Evolutionary conservation across 2,797 vertebrate species (phyloP).

Genomic region (Pristis pectinata): DNA sequence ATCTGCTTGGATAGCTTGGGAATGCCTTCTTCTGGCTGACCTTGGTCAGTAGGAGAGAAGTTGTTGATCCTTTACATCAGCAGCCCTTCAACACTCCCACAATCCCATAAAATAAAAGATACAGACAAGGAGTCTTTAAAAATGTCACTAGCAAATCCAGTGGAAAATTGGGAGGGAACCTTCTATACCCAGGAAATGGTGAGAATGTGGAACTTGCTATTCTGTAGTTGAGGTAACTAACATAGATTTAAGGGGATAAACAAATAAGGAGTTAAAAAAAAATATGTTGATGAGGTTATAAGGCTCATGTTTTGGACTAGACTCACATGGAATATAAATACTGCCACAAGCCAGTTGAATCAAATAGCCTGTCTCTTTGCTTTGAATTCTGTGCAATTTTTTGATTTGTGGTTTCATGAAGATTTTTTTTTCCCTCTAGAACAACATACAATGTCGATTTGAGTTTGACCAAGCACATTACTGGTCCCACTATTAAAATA

Average conservation of each 20-base stretch:
- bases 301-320: not conserved
- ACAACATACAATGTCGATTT: too few relatives aligned
- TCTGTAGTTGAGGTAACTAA: not conserved
- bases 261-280: not conserved
- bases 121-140: not conserved
- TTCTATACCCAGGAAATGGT: not conserved
- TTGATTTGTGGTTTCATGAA: not conserved
- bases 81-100: not conserved
- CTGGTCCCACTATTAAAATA: not conserved
- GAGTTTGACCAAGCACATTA: not conserved
- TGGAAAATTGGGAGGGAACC: not conserved
- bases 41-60: not conserved
- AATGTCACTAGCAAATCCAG: not conserved
- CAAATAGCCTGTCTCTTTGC: not conserved
- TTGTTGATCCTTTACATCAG: not conserved
- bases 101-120: not conserved
- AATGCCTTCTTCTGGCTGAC: slow-evolving; percentile 21
- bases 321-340: not conserved
- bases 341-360: not conserved
- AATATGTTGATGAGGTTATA: not conserved
- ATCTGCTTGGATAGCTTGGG: not conserved
- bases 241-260: not conserved
- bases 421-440: not conserved
- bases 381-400: not conserved
- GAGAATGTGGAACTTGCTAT: not conserved